Evolutionary conservation across 2,113 vertebrate species (phyloP).

Genomic region (Triplophysa siluroides): DNA sequence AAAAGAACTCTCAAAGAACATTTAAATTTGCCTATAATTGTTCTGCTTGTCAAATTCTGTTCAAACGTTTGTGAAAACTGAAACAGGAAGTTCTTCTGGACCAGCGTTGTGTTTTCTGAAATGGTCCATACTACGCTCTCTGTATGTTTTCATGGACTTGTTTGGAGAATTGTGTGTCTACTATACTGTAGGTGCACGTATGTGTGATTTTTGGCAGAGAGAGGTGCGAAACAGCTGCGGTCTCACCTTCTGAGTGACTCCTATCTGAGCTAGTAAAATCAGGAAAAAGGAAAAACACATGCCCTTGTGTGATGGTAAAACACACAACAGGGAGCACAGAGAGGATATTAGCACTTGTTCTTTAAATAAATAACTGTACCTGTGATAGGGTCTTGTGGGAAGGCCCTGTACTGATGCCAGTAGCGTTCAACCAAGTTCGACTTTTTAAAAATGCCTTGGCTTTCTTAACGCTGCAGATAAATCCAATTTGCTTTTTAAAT

Average conservation of each 20-base stretch:
- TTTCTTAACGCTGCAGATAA: too few relatives aligned
- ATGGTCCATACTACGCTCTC: neutral
- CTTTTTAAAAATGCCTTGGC: neutral
- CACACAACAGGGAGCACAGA: slow-evolving; percentile 5
- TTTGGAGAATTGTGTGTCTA: neutral
- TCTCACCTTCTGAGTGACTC: slow-evolving; percentile 45
- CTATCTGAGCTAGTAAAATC: slow-evolving; percentile 23
- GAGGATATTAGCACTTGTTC: slow-evolving; percentile 11
- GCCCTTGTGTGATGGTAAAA: slow-evolving; percentile 18
- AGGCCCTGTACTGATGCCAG: neutral
- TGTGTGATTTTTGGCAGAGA: slow-evolving; percentile 22
- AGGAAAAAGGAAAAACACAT: neutral
- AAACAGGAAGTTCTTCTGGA: too few relatives aligned
- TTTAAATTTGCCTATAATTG: too few relatives aligned
- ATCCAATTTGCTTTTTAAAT: too few relatives aligned
- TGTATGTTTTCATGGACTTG: neutral
- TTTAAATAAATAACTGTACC: slow-evolving; percentile 15
- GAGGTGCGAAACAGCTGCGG: slow-evolving; percentile 41
- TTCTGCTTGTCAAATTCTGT: too few relatives aligned
- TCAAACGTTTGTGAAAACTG: too few relatives aligned
- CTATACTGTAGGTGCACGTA: neutral
- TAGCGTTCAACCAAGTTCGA: neutral
- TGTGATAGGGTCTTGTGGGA: neutral
- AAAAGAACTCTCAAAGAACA: too few relatives aligned
- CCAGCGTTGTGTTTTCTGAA: neutral